Evolutionary conservation across 2,888 invertebrate genomes (phyloP).

Genomic region (Augochlorella aurata): DNA sequence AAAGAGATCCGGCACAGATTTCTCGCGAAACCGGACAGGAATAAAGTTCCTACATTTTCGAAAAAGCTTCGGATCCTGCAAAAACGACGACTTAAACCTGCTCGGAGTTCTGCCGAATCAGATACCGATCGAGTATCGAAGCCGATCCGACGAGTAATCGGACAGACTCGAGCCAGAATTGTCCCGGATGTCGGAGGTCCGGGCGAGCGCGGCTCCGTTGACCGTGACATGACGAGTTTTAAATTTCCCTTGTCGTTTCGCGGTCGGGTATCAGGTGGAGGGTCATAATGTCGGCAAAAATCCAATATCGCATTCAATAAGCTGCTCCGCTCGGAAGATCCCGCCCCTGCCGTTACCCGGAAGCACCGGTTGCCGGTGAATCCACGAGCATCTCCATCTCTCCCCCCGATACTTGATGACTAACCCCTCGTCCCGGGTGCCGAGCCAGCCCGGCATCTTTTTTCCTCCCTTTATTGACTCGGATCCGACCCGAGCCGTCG

Average conservation of each 20-base stretch:
- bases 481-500: slow-evolving; percentile 29
- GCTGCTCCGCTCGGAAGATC: slow-evolving; percentile 65
- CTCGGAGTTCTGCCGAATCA: background rate
- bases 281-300: slow-evolving; percentile 74
- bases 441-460: slow-evolving; percentile 24
- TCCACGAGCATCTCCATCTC: slow-evolving; percentile 42
- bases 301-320: slow-evolving; percentile 81
- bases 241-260: slow-evolving; percentile 79
- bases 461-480: slow-evolving; percentile 55
- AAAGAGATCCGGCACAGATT: no score
- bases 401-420: slow-evolving; percentile 53
- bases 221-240: slow-evolving; percentile 78
- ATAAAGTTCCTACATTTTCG: background rate
- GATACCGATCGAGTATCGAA: background rate
- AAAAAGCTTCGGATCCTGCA: background rate
- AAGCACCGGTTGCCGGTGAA: slow-evolving; percentile 44
- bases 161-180: background rate
- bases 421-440: slow-evolving; percentile 20
- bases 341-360: slow-evolving; percentile 36
- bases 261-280: slow-evolving; percentile 77
- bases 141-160: background rate
- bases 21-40: background rate
- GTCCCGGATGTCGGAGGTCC: slow-evolving; percentile 30
- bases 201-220: slow-evolving; percentile 35
- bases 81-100: background rate